These are phyloP conservation scores for Conus betulinus DNA, from an alignment of 1,140 invertebrate genomes.

Conservation along the genomic window DNA sequence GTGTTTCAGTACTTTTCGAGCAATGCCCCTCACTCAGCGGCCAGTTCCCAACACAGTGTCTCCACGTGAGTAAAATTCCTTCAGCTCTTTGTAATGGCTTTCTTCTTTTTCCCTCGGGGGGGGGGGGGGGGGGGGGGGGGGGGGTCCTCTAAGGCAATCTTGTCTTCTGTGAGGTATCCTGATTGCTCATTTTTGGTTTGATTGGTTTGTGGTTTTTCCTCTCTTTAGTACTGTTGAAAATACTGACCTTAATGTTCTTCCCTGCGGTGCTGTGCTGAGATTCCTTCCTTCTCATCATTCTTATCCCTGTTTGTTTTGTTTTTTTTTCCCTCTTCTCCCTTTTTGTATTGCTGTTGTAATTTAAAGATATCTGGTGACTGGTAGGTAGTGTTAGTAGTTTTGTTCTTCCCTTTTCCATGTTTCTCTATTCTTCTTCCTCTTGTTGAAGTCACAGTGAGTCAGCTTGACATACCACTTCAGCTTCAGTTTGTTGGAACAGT, in stretches of 20 bases:
- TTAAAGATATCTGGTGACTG: too few relatives aligned
- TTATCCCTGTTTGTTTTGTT: background rate
- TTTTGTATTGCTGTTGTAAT: background rate
- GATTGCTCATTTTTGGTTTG: too few relatives aligned
- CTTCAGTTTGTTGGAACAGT: too few relatives aligned
- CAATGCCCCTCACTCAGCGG: constrained; percentile 67
- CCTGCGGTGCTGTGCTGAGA: too few relatives aligned
- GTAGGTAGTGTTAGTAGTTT: background rate
- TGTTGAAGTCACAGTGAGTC: too few relatives aligned
- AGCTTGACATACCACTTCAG: too few relatives aligned
- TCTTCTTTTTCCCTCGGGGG: too few relatives aligned
- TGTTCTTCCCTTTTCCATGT: background rate
- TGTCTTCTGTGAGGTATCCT: too few relatives aligned
- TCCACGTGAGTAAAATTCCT: constrained; percentile 67
- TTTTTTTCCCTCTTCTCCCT: constrained; percentile 12
- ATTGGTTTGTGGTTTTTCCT: background rate
- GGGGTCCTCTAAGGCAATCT: too few relatives aligned
- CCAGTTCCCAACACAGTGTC: constrained; percentile 71
- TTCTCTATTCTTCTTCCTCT: background rate
- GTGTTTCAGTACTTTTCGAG: constrained; percentile 62
- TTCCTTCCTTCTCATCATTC: background rate
- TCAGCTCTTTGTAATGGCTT: too few relatives aligned
- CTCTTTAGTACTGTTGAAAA: background rate
- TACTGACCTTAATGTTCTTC: background rate
- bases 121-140: too few relatives aligned